Conservation (phyloP, 2,113 vertebrate genomes). For the Salvelinus fontinalis region DNA sequence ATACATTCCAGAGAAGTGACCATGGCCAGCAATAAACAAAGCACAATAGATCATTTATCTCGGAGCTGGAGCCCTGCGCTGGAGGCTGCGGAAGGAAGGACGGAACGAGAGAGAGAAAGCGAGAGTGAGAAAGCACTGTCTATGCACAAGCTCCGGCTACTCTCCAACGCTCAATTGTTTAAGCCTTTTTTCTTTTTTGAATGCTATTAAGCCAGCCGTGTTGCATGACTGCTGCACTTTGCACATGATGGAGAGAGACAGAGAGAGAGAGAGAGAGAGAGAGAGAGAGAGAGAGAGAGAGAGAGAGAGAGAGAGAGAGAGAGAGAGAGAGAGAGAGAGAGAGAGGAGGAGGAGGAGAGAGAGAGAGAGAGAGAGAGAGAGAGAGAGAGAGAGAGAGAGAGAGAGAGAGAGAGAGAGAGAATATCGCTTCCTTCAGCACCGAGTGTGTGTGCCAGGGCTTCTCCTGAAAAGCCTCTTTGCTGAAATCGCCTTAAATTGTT, state of each 20-base stretch:
- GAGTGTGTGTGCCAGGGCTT: slow-evolving; percentile 40
- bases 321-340: slow-evolving; percentile 28
- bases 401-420: slow-evolving; percentile 31
- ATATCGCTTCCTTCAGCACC: slow-evolving; percentile 38
- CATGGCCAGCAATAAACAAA: slow-evolving; percentile 78
- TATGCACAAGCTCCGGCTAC: slow-evolving; percentile 59
- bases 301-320: slow-evolving; percentile 30
- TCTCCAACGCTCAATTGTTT: slow-evolving; percentile 56
- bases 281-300: slow-evolving; percentile 27
- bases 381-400: background rate
- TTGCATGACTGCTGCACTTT: slow-evolving; percentile 53
- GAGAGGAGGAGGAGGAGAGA: slow-evolving; percentile 25
- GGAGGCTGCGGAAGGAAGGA: slow-evolving; percentile 52
- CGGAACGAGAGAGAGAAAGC: background rate
- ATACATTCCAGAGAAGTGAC: slow-evolving; percentile 83
- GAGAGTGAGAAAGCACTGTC: slow-evolving; percentile 49
- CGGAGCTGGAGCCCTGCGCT: slow-evolving; percentile 61
- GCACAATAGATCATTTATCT: slow-evolving; percentile 75
- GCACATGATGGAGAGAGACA: slow-evolving; percentile 21
- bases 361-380: background rate
- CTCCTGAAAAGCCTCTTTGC: slow-evolving; percentile 31
- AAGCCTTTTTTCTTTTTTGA: slow-evolving; percentile 60
- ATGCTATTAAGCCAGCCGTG: slow-evolving; percentile 58
- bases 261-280: slow-evolving; percentile 18
- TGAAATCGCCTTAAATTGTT: slow-evolving; percentile 66